Conservation (phyloP, 2,797 vertebrate genomes). For the Hirundo rustica region DNA sequence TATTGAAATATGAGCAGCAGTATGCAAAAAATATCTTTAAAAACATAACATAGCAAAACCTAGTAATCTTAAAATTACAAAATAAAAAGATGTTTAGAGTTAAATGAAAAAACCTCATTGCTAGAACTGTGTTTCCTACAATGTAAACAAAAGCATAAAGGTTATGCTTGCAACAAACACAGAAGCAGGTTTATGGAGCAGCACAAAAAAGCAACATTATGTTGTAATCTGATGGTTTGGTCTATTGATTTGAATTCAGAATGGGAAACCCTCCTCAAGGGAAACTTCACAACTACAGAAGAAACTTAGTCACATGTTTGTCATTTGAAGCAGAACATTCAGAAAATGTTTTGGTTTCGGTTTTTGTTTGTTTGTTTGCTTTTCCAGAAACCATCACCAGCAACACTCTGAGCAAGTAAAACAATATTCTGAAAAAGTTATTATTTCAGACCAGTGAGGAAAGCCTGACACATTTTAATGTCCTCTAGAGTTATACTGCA, state of each 20-base stretch:
- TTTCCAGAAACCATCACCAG: background rate
- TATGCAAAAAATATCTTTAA: constrained; percentile 77
- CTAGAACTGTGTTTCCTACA: constrained; percentile 69
- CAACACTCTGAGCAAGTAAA: background rate
- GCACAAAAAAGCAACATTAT: constrained; percentile 44
- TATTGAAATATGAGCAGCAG: constrained; percentile 78
- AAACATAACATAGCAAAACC: constrained; percentile 75
- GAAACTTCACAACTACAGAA: background rate
- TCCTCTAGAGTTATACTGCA: background rate
- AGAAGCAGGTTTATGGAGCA: constrained; percentile 67
- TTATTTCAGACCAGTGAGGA: background rate
- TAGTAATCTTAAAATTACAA: constrained; percentile 69
- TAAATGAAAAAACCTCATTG: constrained; percentile 56
- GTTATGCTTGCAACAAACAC: constrained; percentile 61
- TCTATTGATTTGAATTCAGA: constrained; percentile 51
- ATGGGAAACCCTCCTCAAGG: constrained; percentile 16
- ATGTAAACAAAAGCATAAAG: constrained; percentile 70
- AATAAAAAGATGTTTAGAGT: constrained; percentile 66
- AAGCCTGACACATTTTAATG: background rate
- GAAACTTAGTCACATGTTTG: background rate
- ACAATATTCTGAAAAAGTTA: background rate
- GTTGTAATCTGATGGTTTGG: constrained; percentile 34
- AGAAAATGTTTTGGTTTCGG: background rate
- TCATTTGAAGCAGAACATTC: background rate
- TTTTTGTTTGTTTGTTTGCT: background rate